phyloP scores from a whole-genome alignment of 2,113 vertebrate genomes.

The Ascaphus truei region DNA sequence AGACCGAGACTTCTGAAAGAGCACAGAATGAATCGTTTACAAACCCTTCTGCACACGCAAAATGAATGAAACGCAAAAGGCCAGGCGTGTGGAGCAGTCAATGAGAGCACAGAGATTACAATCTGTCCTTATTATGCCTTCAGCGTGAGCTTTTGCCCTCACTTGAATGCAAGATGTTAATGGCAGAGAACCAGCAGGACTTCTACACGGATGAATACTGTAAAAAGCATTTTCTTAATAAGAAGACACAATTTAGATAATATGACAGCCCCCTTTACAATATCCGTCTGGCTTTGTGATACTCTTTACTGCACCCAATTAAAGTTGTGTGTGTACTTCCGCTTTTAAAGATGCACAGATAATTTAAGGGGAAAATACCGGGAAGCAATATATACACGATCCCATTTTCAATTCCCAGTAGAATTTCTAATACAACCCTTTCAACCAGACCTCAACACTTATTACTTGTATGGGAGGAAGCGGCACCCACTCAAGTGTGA shows the following conservation, averaged over 20 bases:
- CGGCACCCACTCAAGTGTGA: no score
- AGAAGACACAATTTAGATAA: neutral
- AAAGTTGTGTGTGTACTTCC: no score
- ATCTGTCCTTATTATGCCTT: neutral
- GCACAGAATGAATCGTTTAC: conserved; percentile 28
- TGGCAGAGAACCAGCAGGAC: neutral
- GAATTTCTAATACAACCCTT: no score
- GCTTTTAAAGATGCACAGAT: no score
- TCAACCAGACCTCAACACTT: no score
- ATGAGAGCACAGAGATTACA: neutral
- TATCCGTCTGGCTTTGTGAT: no score
- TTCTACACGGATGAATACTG: neutral
- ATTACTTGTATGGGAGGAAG: no score
- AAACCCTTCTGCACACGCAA: conserved; percentile 2
- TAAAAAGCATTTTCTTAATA: no score
- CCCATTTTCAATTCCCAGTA: no score
- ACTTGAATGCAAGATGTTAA: neutral
- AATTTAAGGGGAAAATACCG: no score
- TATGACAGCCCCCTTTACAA: neutral
- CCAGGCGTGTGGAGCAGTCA: neutral
- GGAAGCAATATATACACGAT: no score
- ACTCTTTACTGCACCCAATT: no score
- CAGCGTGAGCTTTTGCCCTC: neutral
- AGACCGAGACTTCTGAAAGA: neutral
- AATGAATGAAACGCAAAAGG: neutral